Evolutionary conservation across 2,797 vertebrate genomes (phyloP).

Genomic region (Furcifer pardalis): DNA sequence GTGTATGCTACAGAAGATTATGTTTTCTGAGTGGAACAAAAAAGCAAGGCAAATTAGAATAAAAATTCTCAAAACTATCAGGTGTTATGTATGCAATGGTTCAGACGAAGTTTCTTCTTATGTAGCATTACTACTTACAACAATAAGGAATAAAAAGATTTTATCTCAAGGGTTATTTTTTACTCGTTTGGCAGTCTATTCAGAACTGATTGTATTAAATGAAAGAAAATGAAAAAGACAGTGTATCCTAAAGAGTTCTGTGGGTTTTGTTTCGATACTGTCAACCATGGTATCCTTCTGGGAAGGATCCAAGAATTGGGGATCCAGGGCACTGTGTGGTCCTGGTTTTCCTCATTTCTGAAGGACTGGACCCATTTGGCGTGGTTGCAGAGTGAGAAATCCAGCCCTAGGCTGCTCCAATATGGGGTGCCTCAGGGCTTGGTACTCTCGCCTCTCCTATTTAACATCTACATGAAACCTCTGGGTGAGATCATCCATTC

Average conservation of each 20-base stretch:
- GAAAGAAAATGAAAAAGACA: conserved; percentile 45
- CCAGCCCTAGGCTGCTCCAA: too few species aligned
- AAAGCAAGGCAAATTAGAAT: conserved; percentile 54
- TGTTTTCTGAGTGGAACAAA: conserved; percentile 59
- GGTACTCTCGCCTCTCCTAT: too few species aligned
- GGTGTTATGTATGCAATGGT: conserved; percentile 45
- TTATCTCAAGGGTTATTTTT: conserved; percentile 52
- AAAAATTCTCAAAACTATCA: conserved; percentile 40
- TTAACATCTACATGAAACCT: too few species aligned
- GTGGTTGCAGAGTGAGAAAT: too few species aligned
- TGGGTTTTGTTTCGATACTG: conserved; percentile 46
- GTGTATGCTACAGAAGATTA: conserved; percentile 46
- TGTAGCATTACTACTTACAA: conserved; percentile 55
- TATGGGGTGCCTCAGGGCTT: too few species aligned
- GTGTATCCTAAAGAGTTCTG: neutral
- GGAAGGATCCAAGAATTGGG: too few species aligned
- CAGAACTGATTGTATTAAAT: conserved; percentile 54
- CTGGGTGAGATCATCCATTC: too few species aligned
- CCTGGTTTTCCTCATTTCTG: too few species aligned
- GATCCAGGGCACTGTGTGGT: too few species aligned
- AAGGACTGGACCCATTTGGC: too few species aligned
- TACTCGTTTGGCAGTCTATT: conserved; percentile 45
- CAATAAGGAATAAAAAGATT: conserved; percentile 51
- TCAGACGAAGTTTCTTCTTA: conserved; percentile 48
- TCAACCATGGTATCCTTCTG: too few species aligned